Evolutionary conservation across 2,113 vertebrate genomes (phyloP).

Genomic region (Oxygymnocypris stewartii): DNA sequence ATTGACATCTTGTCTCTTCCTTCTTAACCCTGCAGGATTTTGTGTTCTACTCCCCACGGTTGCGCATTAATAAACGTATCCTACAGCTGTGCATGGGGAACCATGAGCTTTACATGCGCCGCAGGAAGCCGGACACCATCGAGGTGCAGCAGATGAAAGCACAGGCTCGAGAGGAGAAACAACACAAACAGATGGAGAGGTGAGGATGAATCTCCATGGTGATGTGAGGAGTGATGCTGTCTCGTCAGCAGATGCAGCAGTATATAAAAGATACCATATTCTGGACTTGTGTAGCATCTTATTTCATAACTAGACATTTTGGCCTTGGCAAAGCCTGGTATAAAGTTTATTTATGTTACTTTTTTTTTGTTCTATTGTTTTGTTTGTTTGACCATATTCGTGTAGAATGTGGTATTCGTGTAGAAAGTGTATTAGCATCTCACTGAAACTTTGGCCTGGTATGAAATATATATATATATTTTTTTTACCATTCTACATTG

Average conservation of each 20-base stretch:
- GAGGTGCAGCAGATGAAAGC: slow-evolving; percentile 99
- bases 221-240: slow-evolving; percentile 8
- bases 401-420: too few relatives aligned
- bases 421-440: too few relatives aligned
- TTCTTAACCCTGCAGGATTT: slow-evolving; percentile 80
- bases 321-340: background rate
- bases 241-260: background rate
- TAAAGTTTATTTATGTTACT: background rate
- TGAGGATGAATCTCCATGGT: slow-evolving; percentile 56
- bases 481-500: too few relatives aligned
- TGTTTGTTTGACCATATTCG: too few relatives aligned
- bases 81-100: slow-evolving; percentile 98
- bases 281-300: background rate
- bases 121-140: slow-evolving; percentile 93
- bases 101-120: slow-evolving; percentile 95
- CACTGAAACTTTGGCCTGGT: too few relatives aligned
- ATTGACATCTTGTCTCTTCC: background rate
- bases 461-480: too few relatives aligned
- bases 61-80: slow-evolving; percentile 96
- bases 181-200: slow-evolving; percentile 88
- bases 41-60: slow-evolving; percentile 90
- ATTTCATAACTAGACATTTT: background rate
- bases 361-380: too few relatives aligned
- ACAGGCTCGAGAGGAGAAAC: slow-evolving; percentile 92
- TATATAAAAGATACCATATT: background rate